These are phyloP conservation scores for Polyergus mexicanus DNA, from an alignment of 1,140 invertebrate genomes.

Conservation along the genomic window DNA sequence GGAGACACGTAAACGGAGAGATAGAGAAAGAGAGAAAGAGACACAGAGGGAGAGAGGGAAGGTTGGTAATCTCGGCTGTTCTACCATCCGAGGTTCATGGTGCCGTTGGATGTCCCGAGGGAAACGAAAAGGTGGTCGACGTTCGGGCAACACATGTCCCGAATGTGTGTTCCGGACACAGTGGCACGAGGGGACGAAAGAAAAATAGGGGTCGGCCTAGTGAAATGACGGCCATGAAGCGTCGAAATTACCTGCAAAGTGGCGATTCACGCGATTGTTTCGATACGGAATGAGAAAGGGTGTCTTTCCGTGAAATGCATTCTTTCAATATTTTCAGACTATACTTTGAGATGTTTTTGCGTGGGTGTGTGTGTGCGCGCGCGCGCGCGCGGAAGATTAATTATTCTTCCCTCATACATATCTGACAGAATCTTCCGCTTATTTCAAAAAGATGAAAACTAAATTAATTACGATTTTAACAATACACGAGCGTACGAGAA, in stretches of 20 bases:
- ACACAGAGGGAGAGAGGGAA: background rate
- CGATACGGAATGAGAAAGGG: background rate
- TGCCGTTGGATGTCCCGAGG: slow-evolving; percentile 70
- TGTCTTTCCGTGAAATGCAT: background rate
- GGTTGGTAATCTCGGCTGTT: slow-evolving; percentile 44
- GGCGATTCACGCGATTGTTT: slow-evolving; percentile 22
- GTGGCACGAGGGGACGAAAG: slow-evolving; percentile 29
- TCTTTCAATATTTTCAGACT: background rate
- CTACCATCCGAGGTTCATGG: slow-evolving; percentile 52
- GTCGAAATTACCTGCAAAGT: slow-evolving; percentile 54
- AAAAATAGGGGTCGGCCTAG: slow-evolving; percentile 42
- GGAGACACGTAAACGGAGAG: background rate
- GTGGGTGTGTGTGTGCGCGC: too few species aligned
- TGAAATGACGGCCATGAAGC: background rate
- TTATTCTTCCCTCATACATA: background rate
- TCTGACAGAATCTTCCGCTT: background rate
- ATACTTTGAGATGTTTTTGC: background rate
- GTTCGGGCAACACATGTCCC: slow-evolving; percentile 77
- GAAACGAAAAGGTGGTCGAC: slow-evolving; percentile 76
- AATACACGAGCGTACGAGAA: background rate
- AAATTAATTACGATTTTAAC: background rate
- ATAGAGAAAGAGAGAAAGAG: background rate
- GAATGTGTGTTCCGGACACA: slow-evolving; percentile 74
- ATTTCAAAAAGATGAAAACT: background rate
- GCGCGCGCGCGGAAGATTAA: background rate